Evolutionary conservation across 2,113 vertebrate genomes (phyloP), one percentile per base, ranked within the genome.

Genomic region (Lophius piscatorius): DNA sequence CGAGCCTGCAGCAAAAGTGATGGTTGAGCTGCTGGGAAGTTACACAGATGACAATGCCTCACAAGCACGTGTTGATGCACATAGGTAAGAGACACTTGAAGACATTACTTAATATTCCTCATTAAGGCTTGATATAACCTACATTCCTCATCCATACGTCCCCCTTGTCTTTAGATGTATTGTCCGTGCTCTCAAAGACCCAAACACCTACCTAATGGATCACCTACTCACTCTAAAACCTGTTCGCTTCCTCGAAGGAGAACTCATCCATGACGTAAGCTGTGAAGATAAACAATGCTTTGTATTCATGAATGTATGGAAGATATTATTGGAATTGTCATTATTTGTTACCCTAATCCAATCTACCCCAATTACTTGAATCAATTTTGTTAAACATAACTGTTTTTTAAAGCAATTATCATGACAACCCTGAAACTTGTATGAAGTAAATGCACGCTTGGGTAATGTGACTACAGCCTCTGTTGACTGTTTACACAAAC

Each of bases 11-110:
- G 96, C 96, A n/a, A 98, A 98, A 83, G 94, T 99, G 65, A 99
- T 99, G 96, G 96, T 98, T 63, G 97, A 98, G 78, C 90, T 99
- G 4, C 78, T 99, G 68, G 97, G 97, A 64, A 99, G 97, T 91
- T 98, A 99, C 87, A 99, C 97, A 50, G 97, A 99, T 81, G 97
- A 99, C 82, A 99, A 98, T 24, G 97, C 97, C 61, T 98, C 96
- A 61, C 97, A 99, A 90, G 97, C 95, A 22, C 91, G 96, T 33
- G 94, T 96, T 18, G 95, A 99, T 86, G 96, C 97, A 55, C 97
- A 99, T 92, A 98, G 94, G 96, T 96, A 92, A 46, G n/a, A n/a
- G n/a, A n/a, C n/a, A 29, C 3, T 3, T 16, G 3, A 2, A n/a
- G 4, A 29, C 13, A 5, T 7, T 14, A 1, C 40, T 6, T 44